phyloP scores from a whole-genome alignment of 2,113 vertebrate genomes.

The Cyanoramphus novaezelandiae region DNA sequence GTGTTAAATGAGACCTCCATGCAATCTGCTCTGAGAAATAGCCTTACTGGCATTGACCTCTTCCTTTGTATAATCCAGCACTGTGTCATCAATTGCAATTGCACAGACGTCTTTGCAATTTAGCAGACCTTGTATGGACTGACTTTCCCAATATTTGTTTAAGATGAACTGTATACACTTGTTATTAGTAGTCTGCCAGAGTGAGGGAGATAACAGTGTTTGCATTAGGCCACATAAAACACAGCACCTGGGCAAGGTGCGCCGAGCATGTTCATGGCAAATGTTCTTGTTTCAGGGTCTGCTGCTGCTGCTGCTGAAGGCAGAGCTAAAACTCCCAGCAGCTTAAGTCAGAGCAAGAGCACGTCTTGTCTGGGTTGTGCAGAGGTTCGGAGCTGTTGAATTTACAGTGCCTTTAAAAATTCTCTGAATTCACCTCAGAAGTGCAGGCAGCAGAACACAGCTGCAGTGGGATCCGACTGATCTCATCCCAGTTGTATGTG shows the following conservation, averaged over 20 bases:
- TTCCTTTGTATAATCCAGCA: conserved; percentile 22
- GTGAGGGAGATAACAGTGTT: conserved; percentile 21
- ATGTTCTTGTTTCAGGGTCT: not conserved
- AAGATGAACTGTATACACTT: conserved; percentile 55
- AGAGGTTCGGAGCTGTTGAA: not conserved
- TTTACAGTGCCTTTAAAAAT: not conserved
- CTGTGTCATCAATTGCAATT: not conserved
- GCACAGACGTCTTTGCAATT: conserved; percentile 12
- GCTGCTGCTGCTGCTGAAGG: not conserved
- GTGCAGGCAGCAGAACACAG: not conserved
- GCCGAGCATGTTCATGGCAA: not conserved
- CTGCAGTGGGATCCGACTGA: not conserved
- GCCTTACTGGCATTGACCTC: conserved; percentile 29
- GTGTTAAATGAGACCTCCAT: conserved; percentile 39
- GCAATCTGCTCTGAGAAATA: conserved; percentile 18
- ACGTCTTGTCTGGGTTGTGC: not conserved
- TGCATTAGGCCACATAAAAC: not conserved
- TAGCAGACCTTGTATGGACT: conserved; percentile 48
- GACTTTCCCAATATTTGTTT: conserved; percentile 60
- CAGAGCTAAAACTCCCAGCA: not conserved
- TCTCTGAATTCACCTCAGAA: not conserved
- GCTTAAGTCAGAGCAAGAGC: not conserved
- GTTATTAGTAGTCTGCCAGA: conserved; percentile 10
- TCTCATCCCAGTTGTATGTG: not conserved
- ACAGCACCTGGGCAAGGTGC: conserved; percentile 45